Conservation (phyloP, 64 coral and sea anemone genomes). For the Catalaphyllia jardinei region DNA sequence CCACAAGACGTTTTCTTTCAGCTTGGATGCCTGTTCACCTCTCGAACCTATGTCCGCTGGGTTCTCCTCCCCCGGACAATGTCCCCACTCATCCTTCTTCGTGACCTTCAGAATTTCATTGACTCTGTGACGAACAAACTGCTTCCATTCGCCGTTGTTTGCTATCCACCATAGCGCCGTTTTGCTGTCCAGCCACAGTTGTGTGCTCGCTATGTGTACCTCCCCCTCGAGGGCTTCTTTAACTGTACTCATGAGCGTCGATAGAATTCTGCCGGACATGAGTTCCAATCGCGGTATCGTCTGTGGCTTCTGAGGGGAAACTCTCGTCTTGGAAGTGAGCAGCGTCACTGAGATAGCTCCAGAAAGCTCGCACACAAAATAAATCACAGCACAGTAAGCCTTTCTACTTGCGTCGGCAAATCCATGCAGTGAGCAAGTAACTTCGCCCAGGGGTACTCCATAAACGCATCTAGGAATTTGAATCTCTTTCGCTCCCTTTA, state of each 20-base stretch:
- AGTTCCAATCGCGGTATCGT: conserved; percentile 52
- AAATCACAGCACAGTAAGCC: conserved; percentile 13
- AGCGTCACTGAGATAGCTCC: background rate
- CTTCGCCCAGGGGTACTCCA: background rate
- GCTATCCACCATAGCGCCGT: background rate
- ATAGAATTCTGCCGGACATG: conserved; percentile 30
- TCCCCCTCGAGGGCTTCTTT: background rate
- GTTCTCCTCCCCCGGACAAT: conserved; percentile 17
- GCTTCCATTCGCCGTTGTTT: conserved; percentile 19
- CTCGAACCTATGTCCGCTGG: conserved; percentile 13
- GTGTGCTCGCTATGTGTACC: background rate
- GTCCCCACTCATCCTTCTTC: background rate
- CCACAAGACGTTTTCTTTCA: no score
- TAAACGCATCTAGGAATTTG: background rate
- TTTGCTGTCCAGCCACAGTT: conserved; percentile 20
- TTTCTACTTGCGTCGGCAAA: background rate
- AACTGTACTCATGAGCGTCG: background rate
- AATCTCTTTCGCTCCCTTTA: conserved; percentile 15
- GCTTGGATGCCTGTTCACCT: background rate
- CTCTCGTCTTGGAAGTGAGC: background rate
- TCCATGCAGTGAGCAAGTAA: background rate
- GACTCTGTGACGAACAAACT: background rate
- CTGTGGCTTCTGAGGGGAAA: background rate
- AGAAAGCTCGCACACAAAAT: background rate
- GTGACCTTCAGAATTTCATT: conserved; percentile 15